Percentiles rank a stretch among this genome's conserved stretches.
These are phyloP conservation scores for Semotilus atromaculatus DNA, from an alignment of 2,797 vertebrate genomes.

Conservation along the genomic window DNA sequence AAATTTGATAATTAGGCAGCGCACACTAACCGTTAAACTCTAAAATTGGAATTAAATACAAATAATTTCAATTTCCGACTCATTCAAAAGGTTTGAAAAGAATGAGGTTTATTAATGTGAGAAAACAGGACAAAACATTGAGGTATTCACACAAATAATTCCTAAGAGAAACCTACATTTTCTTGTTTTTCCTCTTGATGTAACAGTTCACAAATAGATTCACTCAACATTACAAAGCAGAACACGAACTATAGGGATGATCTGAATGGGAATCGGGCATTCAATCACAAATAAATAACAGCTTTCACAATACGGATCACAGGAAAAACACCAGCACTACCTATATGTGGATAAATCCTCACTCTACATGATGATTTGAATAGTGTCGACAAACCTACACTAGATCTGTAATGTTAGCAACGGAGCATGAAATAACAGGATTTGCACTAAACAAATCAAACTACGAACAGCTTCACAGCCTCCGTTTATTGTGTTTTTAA, in stretches of 20 bases:
- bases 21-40: neutral
- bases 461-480: conserved; percentile 6
- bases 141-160: conserved; percentile 16
- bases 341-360: neutral
- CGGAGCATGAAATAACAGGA: conserved; percentile 30
- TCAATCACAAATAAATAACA: conserved; percentile 23
- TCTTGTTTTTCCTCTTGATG: neutral
- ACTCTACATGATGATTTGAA: conserved; percentile 12
- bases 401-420: conserved; percentile 24
- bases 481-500: conserved; percentile 42
- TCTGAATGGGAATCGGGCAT: neutral
- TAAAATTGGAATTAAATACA: too few species aligned
- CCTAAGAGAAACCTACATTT: neutral
- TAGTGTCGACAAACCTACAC: neutral
- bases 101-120: conserved; percentile 47
- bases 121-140: conserved; percentile 13
- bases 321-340: conserved; percentile 24
- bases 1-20: neutral
- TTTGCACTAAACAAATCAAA: conserved; percentile 31
- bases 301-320: conserved; percentile 20
- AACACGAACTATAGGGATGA: conserved; percentile 2
- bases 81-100: neutral
- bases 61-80: neutral
- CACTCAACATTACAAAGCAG: neutral
- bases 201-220: conserved; percentile 20